Base-by-base conservation (phyloP, 2,797 vertebrate genomes). In the Hypotaenidia philippensis region DNA sequence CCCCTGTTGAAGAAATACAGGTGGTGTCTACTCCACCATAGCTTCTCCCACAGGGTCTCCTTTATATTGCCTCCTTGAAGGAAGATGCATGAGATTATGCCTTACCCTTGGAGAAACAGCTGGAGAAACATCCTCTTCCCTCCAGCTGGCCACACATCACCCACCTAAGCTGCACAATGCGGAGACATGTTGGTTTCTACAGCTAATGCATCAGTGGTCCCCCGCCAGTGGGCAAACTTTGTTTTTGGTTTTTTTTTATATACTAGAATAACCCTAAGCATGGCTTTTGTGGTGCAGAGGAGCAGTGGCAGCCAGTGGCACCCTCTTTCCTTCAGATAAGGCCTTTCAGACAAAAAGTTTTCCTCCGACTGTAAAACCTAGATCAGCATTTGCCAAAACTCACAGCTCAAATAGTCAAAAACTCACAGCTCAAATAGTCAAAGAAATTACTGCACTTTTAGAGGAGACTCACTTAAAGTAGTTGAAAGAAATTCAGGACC, bases 71-170 rank as follows among this genome's bases (percentile, higher is more conserved):
- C 17, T 83, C 36, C n/a, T 25, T 59, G 81, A 82, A 63, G 44
- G 14, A 61, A 89, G 44, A 75, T 7, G 1, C 34, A 36, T 0
- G 1, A 65, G 5, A 41, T 7, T 29, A 14, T 18, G 4, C 19
- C 34, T 31, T 34, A 25, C 31, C 34, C 5, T 1, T 65, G 45
- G 26, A 66, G 23, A 82, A 93, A 56, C 27, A 82, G 38, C 66
- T 69, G 80, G 31, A 80, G 83, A 90, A 81, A 76, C 14, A 32
- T 40, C 27, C 31, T 92, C 14, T 32, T 84, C 32, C 17, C 27
- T 61, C 36, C 2, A 6, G 18, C 41, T 71, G 45, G 21, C 57
- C 66, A 66, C 45, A n/a, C n/a, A n/a, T 71, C n/a, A 84, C 52
- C 63, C 1, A 6, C 25, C 63, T 40, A 38, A 80, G 18, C 10